Conservation (phyloP, 2,888 invertebrate species). For the Archaeoteleia sp. region DNA sequence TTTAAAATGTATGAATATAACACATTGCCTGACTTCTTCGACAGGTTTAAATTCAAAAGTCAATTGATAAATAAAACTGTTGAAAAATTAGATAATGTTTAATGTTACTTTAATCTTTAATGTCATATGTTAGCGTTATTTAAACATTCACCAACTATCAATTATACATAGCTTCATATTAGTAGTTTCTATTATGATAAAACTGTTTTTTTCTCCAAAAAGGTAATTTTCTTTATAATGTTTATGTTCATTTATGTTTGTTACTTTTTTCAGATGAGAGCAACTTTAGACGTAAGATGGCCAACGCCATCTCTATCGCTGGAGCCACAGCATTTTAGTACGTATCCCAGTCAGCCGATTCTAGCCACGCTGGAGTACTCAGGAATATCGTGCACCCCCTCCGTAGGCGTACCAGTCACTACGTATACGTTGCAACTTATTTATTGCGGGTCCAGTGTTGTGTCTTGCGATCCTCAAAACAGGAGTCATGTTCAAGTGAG, state of each 20-base stretch:
- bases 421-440: slow-evolving; percentile 82
- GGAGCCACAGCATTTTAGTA: slow-evolving; percentile 85
- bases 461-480: slow-evolving; percentile 81
- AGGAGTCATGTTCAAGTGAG: slow-evolving; percentile 76
- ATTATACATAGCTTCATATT: no score
- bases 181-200: no score
- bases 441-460: slow-evolving; percentile 86
- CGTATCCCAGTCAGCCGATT: slow-evolving; percentile 86
- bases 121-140: no score
- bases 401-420: slow-evolving; percentile 75
- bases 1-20: no score
- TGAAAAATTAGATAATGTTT: no score
- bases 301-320: slow-evolving; percentile 84
- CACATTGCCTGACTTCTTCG: no score
- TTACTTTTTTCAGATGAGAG: slow-evolving; percentile 59
- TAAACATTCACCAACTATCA: no score
- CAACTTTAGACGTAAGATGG: slow-evolving; percentile 86
- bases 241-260: background rate
- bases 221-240: no score
- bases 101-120: no score
- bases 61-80: no score
- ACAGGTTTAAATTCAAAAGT: no score
- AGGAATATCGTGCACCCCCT: slow-evolving; percentile 80
- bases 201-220: no score
- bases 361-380: slow-evolving; percentile 85